Base-by-base conservation (phyloP, 1,140 invertebrate species). In the Monochamus saltuarius region DNA sequence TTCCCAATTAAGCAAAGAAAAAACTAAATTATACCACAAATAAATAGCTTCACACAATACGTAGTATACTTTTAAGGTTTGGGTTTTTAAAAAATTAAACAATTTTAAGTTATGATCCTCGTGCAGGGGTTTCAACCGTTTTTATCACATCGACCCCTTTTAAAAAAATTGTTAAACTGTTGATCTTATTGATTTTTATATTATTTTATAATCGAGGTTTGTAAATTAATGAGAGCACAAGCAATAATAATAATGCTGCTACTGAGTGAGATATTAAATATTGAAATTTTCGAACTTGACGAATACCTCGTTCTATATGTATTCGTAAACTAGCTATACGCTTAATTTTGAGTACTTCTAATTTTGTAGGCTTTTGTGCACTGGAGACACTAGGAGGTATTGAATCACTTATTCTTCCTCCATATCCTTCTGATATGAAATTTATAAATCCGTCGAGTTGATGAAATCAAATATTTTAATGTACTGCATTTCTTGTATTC, bases 401-500 rank as follows among this genome's bases (percentile, higher is more conserved):
- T 49, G 53, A 39, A 62, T 77, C 71, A 43, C 61, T 55, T 56
- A 54, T 50, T 65, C 73, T 59, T 9, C 74, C 73, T n/a, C 70
- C 73, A 71, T 66, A 77, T 9, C 73, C 74, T 51, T 42, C 19
- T 11, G 74, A 78, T 49, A 75, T 67, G 64, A 68, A 76, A 58
- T 71, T 76, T 52, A 77, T 70, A 13, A 77, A 60, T 4, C 76
- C 74, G 61, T 76, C 67, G 70, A 59, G 72, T 77, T 45, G 51
- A 61, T 14, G 70, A 71, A 46, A 78, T 69, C 19, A 77, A 65
- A 69, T 75, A 78, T 68, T 78, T 77, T 42, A 77, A 49, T 7
- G 75, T 78, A 58, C 77, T 77, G 56, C 64, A 70, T 37, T 66
- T 63, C 62, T 74, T 74, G 57, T 76, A 75, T 3, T 73, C 62